Conservation (phyloP, 2,888 invertebrate species). For the Anoncus sp. region DNA sequence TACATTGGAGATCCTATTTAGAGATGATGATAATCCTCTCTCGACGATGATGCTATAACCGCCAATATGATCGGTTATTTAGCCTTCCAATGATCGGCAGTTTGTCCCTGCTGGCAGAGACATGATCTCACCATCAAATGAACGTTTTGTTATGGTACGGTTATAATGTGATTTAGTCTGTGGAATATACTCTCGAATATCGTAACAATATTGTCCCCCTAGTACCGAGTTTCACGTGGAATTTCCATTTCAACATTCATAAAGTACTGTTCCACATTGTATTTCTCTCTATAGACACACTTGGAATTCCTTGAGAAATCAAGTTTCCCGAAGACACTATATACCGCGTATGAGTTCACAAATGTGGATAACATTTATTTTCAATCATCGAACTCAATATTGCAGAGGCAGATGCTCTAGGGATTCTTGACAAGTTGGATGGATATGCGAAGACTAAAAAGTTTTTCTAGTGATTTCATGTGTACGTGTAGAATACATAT, state of each 20-base stretch:
- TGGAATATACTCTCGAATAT: constrained; percentile 4
- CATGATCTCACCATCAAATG: constrained; percentile 29
- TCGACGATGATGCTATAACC: constrained; percentile 11
- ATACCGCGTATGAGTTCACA: constrained; percentile 11
- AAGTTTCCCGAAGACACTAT: constrained; percentile 8
- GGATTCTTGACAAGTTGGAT: constrained; percentile 51
- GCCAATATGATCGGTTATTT: constrained; percentile 25
- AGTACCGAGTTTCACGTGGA: not conserved
- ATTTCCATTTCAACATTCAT: constrained; percentile 7
- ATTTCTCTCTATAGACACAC: not conserved
- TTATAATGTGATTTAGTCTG: constrained; percentile 2
- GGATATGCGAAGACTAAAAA: constrained; percentile 40
- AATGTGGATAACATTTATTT: constrained; percentile 51
- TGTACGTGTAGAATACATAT: not conserved
- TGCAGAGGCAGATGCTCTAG: constrained; percentile 17
- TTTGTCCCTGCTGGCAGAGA: constrained; percentile 17
- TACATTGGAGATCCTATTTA: constrained; percentile 1
- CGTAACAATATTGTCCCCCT: constrained; percentile 14
- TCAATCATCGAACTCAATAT: constrained; percentile 55
- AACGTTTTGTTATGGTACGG: constrained; percentile 27
- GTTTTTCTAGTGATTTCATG: constrained; percentile 23
- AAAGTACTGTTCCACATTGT: not conserved
- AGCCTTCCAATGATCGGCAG: constrained; percentile 3
- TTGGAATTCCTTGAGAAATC: constrained; percentile 12
- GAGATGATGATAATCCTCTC: constrained; percentile 39